Conservation (phyloP, 1,140 invertebrate species). For the Tetragnatha versicolor region DNA sequence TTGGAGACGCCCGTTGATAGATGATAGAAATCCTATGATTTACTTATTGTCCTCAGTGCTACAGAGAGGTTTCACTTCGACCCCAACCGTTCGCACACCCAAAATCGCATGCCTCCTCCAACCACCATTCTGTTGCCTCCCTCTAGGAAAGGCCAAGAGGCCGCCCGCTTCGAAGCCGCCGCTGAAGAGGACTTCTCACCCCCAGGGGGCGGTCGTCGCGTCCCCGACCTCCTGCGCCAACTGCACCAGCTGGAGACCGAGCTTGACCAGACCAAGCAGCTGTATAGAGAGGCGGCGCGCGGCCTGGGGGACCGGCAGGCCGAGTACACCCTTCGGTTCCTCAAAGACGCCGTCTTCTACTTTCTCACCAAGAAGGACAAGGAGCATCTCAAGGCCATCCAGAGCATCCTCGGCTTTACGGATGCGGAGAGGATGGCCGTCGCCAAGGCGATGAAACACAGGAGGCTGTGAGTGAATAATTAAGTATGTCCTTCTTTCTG, state of each 20-base stretch:
- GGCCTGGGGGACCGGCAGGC: conserved; percentile 71
- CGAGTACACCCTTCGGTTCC: conserved; percentile 84
- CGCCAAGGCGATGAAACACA: conserved; percentile 50
- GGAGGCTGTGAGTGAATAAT: conserved; percentile 50
- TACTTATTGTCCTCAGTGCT: too few species aligned
- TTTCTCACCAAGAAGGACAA: conserved; percentile 85
- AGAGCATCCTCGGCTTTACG: conserved; percentile 76
- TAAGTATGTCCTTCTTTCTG: conserved; percentile 51
- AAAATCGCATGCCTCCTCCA: too few species aligned
- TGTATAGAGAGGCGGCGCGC: conserved; percentile 76
- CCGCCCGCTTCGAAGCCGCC: conserved; percentile 74
- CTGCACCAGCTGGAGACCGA: conserved; percentile 80
- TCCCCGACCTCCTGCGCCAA: conserved; percentile 75
- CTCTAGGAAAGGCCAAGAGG: conserved; percentile 76
- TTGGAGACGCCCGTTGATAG: too few species aligned
- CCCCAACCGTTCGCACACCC: too few species aligned
- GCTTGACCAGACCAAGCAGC: conserved; percentile 84
- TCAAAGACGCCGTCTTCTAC: conserved; percentile 89
- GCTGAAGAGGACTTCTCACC: conserved; percentile 64
- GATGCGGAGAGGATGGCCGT: conserved; percentile 55
- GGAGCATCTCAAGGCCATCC: conserved; percentile 82
- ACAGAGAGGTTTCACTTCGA: too few species aligned
- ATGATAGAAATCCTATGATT: too few species aligned
- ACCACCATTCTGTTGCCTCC: too few species aligned
- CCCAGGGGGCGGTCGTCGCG: conserved; percentile 69